Conservation (phyloP, 2,113 vertebrate species). For the Cairina moschata region DNA sequence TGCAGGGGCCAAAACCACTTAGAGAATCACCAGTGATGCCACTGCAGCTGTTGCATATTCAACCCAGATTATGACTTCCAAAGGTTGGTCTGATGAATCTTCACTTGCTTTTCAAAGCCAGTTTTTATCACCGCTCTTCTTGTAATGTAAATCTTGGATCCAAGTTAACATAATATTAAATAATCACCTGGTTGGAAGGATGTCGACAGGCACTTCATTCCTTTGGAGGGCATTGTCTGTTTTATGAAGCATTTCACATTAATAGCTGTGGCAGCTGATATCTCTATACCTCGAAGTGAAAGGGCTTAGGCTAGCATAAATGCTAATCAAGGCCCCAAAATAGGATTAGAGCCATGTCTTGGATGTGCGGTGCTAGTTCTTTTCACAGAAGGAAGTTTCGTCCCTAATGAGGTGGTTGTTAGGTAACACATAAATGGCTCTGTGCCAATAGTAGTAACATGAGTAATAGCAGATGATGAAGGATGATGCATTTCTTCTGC, state of each 20-base stretch:
- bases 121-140: neutral
- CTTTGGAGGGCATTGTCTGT: neutral
- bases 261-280: neutral
- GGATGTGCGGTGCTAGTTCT: neutral
- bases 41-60: neutral
- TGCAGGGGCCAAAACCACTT: neutral
- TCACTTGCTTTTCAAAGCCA: neutral
- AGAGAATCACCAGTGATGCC: neutral
- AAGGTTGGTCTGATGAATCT: neutral
- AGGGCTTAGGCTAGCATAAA: neutral
- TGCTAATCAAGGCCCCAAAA: neutral
- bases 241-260: rapidly evolving
- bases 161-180: rapidly evolving
- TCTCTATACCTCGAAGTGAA: rapidly evolving
- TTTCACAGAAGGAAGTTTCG: too few relatives aligned
- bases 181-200: neutral
- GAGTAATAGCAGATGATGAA: neutral
- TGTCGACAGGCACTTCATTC: rapidly evolving
- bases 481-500: neutral
- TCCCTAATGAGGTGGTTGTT: neutral
- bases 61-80: rapidly evolving
- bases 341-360: neutral
- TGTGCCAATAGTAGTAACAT: neutral
- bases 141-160: neutral
- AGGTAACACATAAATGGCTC: neutral